Percentiles rank a stretch among this genome's conserved stretches.
Evolutionary conservation across 2,888 invertebrate species (phyloP).

Genomic region (Pterostichus niger): DNA sequence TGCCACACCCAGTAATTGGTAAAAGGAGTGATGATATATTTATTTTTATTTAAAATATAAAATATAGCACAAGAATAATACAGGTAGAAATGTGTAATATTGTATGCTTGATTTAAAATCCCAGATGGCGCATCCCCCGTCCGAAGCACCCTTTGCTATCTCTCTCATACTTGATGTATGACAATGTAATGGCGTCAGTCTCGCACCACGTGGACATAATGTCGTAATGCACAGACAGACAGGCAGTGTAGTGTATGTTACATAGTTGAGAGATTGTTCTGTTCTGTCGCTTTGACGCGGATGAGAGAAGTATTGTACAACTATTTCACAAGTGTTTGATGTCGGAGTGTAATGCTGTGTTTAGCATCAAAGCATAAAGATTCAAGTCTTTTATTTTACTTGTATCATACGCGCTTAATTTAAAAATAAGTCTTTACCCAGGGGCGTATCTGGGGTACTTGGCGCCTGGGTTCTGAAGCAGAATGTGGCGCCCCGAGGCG

Average conservation of each 20-base stretch:
- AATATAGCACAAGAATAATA: not conserved
- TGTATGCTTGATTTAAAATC: constrained; percentile 33
- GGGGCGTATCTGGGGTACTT: too few species aligned
- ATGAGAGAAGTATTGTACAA: constrained; percentile 4
- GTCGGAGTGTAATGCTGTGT: not conserved
- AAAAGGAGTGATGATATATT: too few species aligned
- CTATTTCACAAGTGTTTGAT: constrained; percentile 4
- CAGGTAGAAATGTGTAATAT: not conserved
- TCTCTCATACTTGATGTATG: constrained; percentile 3
- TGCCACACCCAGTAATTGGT: too few species aligned
- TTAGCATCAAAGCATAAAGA: not conserved
- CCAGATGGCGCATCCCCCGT: constrained; percentile 7
- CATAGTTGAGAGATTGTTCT: constrained; percentile 15
- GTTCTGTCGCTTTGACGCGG: constrained; percentile 3
- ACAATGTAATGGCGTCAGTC: not conserved
- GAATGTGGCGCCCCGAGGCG: too few species aligned
- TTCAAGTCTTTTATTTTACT: not conserved
- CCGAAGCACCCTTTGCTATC: constrained; percentile 4
- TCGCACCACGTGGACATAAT: not conserved
- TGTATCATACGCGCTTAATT: too few species aligned
- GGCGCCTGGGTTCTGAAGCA: too few species aligned
- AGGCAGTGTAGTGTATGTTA: not conserved
- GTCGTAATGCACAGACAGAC: not conserved
- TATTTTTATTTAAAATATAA: not conserved
- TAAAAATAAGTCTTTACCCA: too few species aligned